Base-by-base conservation (phyloP, 1,140 invertebrate genomes). In the Pteromalus puparum region DNA sequence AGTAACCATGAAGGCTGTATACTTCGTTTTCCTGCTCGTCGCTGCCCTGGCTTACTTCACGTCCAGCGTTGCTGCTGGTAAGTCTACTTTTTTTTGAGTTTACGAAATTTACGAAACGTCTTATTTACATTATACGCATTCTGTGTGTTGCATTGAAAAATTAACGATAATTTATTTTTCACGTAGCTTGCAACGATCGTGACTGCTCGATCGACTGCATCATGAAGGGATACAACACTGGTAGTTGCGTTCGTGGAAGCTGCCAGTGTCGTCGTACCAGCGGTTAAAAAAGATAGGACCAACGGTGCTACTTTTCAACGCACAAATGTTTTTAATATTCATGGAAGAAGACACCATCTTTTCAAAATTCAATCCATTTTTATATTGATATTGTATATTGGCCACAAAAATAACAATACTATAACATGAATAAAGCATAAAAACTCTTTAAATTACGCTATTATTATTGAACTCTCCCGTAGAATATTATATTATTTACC, bases 221-320 rank as follows among this genome's bases (percentile, higher is more conserved):
- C 70, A 73, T 73, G 70, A 28, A 73, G 30, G 70, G 70, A 1
- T 73, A 73, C 70, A 73, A 73, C 30, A 73, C 70, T 38, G 28
- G 70, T 15, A 73, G 70, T 18, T 34, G 70, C 30, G 30, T 34
- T 34, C n/a, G 30, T 21, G 28, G 28, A 26, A 73, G 30, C 28
- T 73, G 70, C 30, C 2, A 73, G 28, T 73, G 30, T 18, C 10
- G 70, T 7, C 70, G 30, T 46, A 72, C 65, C 65, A 68, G 10
- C 82, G 86, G 76, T 53, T 82, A 67, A 61, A 76, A 72, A 68
- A 68, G 9, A 26, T 10, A n/a, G n/a, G n/a, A 68, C 21, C 21
- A 26, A 53, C 13, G 46, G 10, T 15, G 9, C 46, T 10, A 15
- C 2, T 48, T 12, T 5, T 34, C 34, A 5, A 5, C 34, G 34